Evolutionary conservation across 2,888 invertebrate genomes (phyloP).

Genomic region (Reticulitermes lucifugus): DNA sequence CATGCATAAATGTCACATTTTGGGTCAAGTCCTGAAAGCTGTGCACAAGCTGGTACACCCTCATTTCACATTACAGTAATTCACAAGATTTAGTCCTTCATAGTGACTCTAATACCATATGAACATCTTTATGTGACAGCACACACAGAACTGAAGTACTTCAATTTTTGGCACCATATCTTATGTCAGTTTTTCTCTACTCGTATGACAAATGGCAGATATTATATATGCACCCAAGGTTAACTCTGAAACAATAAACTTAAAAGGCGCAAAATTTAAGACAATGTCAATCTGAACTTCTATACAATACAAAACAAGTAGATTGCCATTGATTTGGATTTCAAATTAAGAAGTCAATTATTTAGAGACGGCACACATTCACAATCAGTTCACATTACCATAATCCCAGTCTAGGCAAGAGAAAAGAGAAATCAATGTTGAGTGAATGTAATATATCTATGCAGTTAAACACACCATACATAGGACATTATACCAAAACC

Average conservation of each 20-base stretch:
- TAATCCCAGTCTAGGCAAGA: not conserved
- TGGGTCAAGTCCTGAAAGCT: not conserved
- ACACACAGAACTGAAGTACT: not conserved
- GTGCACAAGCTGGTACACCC: not conserved
- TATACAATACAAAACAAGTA: not conserved
- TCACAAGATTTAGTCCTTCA: too few species aligned
- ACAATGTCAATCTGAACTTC: not conserved
- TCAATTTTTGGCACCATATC: slow-evolving; percentile 17
- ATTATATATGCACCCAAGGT: not conserved
- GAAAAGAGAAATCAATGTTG: not conserved
- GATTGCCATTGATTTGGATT: not conserved
- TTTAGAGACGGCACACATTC: not conserved
- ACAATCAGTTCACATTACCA: not conserved
- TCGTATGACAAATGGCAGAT: not conserved
- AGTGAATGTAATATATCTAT: too few species aligned
- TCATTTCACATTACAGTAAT: not conserved
- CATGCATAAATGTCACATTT: not conserved
- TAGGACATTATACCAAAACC: too few species aligned
- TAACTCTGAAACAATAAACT: not conserved
- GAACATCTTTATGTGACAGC: not conserved
- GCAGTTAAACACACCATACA: too few species aligned
- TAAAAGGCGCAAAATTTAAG: not conserved
- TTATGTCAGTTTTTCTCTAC: not conserved
- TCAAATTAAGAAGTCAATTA: not conserved
- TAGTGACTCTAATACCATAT: too few species aligned